Base-by-base conservation (phyloP, 2,888 invertebrate genomes). In the Hermodice carunculata region DNA sequence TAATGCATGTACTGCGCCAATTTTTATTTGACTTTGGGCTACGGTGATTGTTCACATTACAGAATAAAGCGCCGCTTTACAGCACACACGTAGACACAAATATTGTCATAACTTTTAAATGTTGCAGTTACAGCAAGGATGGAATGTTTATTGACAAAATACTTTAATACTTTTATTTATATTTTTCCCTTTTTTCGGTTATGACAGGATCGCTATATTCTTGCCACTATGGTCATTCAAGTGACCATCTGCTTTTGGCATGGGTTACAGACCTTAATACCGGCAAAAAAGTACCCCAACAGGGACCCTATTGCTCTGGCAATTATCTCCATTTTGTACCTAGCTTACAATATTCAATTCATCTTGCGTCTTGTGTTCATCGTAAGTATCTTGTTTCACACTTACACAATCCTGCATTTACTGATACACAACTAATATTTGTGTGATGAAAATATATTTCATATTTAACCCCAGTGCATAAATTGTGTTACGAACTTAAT, bases 231-330 rank as follows among this genome's bases (percentile, higher is more conserved):
- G 81, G 75, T 83, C 32, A 80, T 82, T 78, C 67, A 84, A 64
- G 79, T 81, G 1, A 73, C 77, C 1, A 78, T 83, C 19, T 84
- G 83, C 66, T 74, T 81, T 29, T 85, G 84, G 84, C 85, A 85
- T 66, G 82, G 80, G n/a, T 69, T 83, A 8, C 80, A 81, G 11
- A 80, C 81, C 14, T 70, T 78, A 19, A 64, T 83, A 51, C 26
- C 43, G 19, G 28, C 60, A 6, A 14, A 48, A n/a, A 63, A 73
- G n/a, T 29, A 48, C 28, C 8, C 8, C 22, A 31, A 60, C 49
- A 49, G 49, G 32, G 63, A 63, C 31, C 51, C 57, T 26, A 58
- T 63, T 8, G 63, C 63, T 22, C 37, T 63, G 29, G 51, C 42
- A 24, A 46, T 58, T 24, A 29, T 63, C 43, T 37, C 51, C 40